These are phyloP conservation scores for Sebastiscus tertius DNA, from an alignment of 2,797 vertebrate species.

Conservation along the genomic window DNA sequence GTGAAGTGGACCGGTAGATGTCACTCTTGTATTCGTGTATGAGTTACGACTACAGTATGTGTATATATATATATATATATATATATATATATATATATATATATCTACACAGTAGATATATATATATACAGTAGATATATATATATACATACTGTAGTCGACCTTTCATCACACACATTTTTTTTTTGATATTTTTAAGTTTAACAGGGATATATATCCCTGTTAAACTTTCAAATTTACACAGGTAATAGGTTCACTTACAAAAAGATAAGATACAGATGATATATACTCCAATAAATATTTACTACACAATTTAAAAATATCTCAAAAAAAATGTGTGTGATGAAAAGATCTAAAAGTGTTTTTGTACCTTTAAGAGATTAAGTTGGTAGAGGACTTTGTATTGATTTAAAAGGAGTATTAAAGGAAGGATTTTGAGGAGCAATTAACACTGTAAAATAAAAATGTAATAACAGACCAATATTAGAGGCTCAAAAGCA, in stretches of 20 bases:
- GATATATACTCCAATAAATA: too few species aligned
- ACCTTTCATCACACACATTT: too few species aligned
- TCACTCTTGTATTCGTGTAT: neutral
- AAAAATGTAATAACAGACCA: neutral
- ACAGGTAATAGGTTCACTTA: too few species aligned
- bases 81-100: neutral
- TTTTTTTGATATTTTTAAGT: too few species aligned
- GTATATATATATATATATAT: neutral
- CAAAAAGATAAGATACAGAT: too few species aligned
- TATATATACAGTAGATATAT: too few species aligned
- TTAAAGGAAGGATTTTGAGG: neutral
- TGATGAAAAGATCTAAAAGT: too few species aligned
- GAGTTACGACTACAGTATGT: neutral
- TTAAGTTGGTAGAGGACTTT: neutral
- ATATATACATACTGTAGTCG: too few species aligned
- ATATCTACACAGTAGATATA: too few species aligned
- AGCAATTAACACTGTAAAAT: neutral
- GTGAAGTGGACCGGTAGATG: conserved; percentile 33
- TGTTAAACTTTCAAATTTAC: neutral
- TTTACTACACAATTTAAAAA: too few species aligned
- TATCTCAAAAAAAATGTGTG: too few species aligned
- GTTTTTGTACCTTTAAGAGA: neutral
- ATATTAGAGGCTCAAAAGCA: neutral
- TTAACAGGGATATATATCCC: too few species aligned
- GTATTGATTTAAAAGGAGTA: neutral